Conservation (phyloP, 2,113 vertebrate genomes). For the Electrona antarctica region DNA sequence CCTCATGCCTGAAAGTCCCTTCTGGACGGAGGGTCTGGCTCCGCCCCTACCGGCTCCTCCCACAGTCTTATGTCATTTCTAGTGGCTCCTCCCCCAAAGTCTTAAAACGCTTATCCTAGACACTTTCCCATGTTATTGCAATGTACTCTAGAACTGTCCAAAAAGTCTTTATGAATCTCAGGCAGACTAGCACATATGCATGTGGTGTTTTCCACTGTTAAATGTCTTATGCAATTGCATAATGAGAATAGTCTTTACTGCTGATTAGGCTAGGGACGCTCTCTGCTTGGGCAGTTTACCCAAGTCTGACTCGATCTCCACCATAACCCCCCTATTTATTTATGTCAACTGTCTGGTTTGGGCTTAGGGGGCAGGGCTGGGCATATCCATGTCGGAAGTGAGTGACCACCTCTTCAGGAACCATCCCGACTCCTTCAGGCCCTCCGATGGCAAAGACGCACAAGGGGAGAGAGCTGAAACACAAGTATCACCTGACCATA, state of each 20-base stretch:
- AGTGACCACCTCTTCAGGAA: conserved; percentile 96
- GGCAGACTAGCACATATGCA: conserved; percentile 88
- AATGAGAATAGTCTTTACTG: conserved; percentile 85
- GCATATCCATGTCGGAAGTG: conserved; percentile 83
- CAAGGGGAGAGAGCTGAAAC: conserved; percentile 94
- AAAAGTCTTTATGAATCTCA: conserved; percentile 89
- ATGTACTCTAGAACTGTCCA: conserved; percentile 36
- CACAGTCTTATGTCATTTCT: conserved; percentile 68
- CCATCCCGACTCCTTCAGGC: conserved; percentile 94
- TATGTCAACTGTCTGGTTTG: conserved; percentile 87
- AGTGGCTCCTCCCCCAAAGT: conserved; percentile 67
- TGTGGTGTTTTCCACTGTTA: conserved; percentile 88
- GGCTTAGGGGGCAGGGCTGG: conserved; percentile 74
- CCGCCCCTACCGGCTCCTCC: conserved; percentile 65
- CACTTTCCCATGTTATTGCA: no score
- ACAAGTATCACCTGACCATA: conserved; percentile 98
- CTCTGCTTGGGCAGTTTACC: conserved; percentile 88
- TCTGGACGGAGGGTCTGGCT: conserved; percentile 84
- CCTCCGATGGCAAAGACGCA: conserved; percentile 92
- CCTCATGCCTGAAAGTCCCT: conserved; percentile 83
- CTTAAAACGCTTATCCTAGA: conserved; percentile 76
- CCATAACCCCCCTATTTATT: conserved; percentile 90
- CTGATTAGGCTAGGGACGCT: conserved; percentile 88
- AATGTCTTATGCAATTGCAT: conserved; percentile 78
- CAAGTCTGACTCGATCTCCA: conserved; percentile 90